Evolutionary conservation across 2,888 invertebrate genomes (phyloP).

Genomic region (Phaedon cochleariae): DNA sequence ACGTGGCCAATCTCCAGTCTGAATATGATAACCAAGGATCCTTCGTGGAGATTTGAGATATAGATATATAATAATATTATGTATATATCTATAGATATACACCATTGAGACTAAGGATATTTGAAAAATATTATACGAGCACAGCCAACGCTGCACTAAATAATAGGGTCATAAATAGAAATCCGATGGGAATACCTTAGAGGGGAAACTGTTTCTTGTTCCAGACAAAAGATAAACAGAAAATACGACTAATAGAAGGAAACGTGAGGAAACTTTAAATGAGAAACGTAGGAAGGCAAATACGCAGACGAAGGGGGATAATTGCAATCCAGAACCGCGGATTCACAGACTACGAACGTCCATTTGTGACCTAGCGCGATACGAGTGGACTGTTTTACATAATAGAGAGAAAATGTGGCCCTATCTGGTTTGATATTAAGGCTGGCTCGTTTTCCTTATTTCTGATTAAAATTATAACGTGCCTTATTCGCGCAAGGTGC

Average conservation of each 20-base stretch:
- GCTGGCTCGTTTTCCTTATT: conserved; percentile 30
- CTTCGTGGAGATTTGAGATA: too few relatives aligned
- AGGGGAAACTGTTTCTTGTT: conserved; percentile 9
- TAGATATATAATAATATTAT: too few relatives aligned
- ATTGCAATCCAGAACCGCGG: conserved; percentile 13
- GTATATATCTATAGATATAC: too few relatives aligned
- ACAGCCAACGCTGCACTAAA: neutral
- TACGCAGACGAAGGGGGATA: conserved; percentile 1
- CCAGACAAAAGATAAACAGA: conserved; percentile 9
- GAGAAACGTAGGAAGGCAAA: conserved; percentile 11
- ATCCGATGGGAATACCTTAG: conserved; percentile 6
- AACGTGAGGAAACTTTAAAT: conserved; percentile 17
- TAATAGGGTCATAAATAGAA: conserved; percentile 8
- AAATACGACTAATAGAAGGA: conserved; percentile 10
- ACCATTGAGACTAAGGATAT: neutral
- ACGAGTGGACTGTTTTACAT: conserved; percentile 42
- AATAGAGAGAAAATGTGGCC: conserved; percentile 46
- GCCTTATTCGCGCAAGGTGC: conserved; percentile 7
- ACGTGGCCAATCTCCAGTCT: too few relatives aligned
- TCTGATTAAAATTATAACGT: conserved; percentile 37
- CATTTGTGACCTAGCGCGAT: conserved; percentile 1
- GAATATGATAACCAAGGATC: too few relatives aligned
- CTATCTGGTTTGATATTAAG: conserved; percentile 33
- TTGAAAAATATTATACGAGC: neutral
- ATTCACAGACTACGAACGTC: conserved; percentile 6